Conservation (phyloP, 2,888 invertebrate species). For the Drosophila acutilabella region DNA sequence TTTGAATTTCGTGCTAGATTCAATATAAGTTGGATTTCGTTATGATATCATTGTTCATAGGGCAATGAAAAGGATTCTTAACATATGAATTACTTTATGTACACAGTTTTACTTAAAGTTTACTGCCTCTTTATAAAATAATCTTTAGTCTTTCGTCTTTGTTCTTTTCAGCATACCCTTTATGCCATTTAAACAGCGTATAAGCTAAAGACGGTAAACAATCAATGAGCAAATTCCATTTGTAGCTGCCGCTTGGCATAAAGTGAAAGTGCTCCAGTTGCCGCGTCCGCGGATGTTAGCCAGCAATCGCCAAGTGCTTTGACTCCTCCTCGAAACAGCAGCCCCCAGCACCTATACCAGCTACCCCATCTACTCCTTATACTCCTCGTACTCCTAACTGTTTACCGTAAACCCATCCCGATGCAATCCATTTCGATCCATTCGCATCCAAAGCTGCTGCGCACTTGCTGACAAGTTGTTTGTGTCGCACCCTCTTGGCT, state of each 20-base stretch:
- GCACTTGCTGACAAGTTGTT: constrained; percentile 76
- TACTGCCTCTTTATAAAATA: no score
- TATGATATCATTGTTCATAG: no score
- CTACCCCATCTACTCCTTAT: background rate
- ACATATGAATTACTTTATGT: no score
- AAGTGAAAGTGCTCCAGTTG: constrained; percentile 85
- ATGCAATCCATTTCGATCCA: constrained; percentile 3
- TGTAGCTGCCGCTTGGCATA: constrained; percentile 57
- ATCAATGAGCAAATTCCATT: constrained; percentile 74
- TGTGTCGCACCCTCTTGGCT: constrained; percentile 60
- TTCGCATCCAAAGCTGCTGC: constrained; percentile 42
- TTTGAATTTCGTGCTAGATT: no score
- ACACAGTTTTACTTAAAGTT: no score
- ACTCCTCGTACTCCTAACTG: no score
- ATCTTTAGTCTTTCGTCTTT: no score
- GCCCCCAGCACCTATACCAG: background rate
- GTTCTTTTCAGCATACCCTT: background rate
- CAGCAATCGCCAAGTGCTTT: constrained; percentile 67
- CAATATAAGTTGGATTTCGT: no score
- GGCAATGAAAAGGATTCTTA: no score
- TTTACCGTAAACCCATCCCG: constrained; percentile 33
- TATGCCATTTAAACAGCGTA: constrained; percentile 5
- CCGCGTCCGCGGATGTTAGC: constrained; percentile 63
- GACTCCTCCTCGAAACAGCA: constrained; percentile 66
- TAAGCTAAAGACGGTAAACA: constrained; percentile 40